Base-by-base conservation (phyloP, 2,888 invertebrate species). In the Zygaena filipendulae region DNA sequence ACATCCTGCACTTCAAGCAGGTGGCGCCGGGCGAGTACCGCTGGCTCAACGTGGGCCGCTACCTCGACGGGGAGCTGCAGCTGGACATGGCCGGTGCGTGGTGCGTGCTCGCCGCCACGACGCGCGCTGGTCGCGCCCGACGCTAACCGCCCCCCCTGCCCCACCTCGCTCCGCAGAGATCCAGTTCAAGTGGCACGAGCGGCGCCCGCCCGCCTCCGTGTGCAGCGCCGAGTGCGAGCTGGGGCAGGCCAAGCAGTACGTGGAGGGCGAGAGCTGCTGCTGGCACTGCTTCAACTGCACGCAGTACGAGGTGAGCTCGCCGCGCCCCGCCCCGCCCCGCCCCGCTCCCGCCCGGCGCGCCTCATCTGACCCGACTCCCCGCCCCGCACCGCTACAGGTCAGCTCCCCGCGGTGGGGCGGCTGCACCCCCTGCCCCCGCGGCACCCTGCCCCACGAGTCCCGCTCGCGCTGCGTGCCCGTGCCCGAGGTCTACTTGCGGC, bases 1-100 rank as follows among this genome's bases (percentile, higher is more conserved):
- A 95, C 59, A 95, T 97, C 47, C 88, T 96, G 41, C 96, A 97
- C 68, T 97, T 95, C 81, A 92, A 94, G 58, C 92, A 92, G 59
- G 83, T 86, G 10, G 70, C 85, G 11, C 81, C 77, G 2, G 90
- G 89, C 7, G 84, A 84, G 40, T 94, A 88, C 64, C 85, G 87
- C 44, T 95, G 95, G 95, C 77, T 92, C 24, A 84, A 85, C 36
- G 93, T 95, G 8, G 95, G 95, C 19, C 87, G 89, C 55, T 95
- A 94, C 60, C 81, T 88, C 31, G 90, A 92, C 58, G 93, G 92
- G 4, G 86, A 86, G 51, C 82, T 95, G 7, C 79, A 85, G 25
- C 80, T 95, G 7, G 85, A 92, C 59, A 90, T 91, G 88, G 81
- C 87, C 49, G 89, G 92, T 92, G 63, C 75, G 30, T 10, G n/a